phyloP scores from a whole-genome alignment of 53 echinoderm and acorn worm genomes.

The Crossaster papposus region DNA sequence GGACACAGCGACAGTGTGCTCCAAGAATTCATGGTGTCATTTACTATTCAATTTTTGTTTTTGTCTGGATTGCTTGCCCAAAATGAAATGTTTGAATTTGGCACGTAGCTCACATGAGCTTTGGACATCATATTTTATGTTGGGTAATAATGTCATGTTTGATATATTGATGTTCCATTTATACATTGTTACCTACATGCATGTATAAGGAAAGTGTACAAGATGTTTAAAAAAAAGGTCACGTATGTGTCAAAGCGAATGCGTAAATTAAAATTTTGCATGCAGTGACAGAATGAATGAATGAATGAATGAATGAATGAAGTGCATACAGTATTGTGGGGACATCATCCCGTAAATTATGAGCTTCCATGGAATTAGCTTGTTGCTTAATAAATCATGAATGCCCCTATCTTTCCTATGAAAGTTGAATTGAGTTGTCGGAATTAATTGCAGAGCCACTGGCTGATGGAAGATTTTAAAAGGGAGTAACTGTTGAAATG shows the following conservation, averaged over 20 bases:
- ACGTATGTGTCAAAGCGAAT: not conserved
- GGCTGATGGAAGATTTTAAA: no score
- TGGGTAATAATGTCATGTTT: not conserved
- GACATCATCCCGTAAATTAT: not conserved
- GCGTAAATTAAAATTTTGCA: not conserved
- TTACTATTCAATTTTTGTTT: not conserved
- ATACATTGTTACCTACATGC: not conserved
- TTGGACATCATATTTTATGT: not conserved
- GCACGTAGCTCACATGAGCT: conserved; percentile 44
- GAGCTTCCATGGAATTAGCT: not conserved
- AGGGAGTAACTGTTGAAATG: no score
- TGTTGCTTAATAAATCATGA: not conserved
- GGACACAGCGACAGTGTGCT: no score
- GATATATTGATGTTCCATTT: conserved; percentile 35
- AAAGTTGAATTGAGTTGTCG: no score
- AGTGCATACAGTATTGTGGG: not conserved
- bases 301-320: not conserved
- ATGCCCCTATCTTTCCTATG: not conserved
- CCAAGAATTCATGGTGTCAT: not conserved
- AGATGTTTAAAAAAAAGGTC: not conserved
- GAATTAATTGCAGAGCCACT: no score
- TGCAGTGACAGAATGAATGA: not conserved
- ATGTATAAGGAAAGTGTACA: conserved; percentile 4
- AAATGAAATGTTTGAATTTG: not conserved
- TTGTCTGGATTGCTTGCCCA: no score